These are phyloP conservation scores for Bombus impatiens DNA, from an alignment of 1,140 invertebrate genomes.

Conservation along the genomic window DNA sequence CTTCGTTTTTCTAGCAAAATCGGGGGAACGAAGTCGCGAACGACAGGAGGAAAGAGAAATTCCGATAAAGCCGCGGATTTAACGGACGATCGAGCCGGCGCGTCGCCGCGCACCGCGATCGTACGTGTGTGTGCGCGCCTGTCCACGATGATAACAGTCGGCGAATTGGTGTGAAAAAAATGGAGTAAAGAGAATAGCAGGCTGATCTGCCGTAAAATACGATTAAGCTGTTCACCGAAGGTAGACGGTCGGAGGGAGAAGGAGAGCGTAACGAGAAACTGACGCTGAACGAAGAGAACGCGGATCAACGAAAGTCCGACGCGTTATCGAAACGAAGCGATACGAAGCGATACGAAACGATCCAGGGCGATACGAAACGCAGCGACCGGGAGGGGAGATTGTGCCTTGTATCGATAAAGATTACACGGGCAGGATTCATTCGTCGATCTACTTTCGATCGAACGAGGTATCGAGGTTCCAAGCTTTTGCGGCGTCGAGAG, in stretches of 20 bases:
- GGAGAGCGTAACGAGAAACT: constrained; percentile 3
- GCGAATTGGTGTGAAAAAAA: constrained; percentile 38
- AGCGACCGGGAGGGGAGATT: neutral
- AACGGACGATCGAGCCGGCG: constrained; percentile 39
- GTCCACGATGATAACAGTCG: constrained; percentile 51
- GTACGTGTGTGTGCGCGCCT: constrained; percentile 12
- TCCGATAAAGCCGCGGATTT: constrained; percentile 57
- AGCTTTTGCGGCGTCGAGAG: constrained; percentile 43
- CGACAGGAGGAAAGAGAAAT: constrained; percentile 10
- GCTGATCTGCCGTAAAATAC: constrained; percentile 66
- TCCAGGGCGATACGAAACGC: neutral
- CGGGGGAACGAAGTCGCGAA: neutral
- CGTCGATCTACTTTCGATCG: constrained; percentile 43
- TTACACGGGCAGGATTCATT: constrained; percentile 57
- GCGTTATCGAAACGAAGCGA: neutral
- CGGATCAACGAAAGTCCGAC: constrained; percentile 11
- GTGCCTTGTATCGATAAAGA: constrained; percentile 65
- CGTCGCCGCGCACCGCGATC: neutral
- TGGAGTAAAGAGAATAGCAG: constrained; percentile 27
- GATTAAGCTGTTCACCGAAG: constrained; percentile 51
- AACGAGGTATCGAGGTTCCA: neutral
- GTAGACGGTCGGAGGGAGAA: neutral
- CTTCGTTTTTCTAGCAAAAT: neutral
- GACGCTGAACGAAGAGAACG: neutral
- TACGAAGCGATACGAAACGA: neutral